Evolutionary conservation across 2,113 vertebrate species (phyloP), one percentile per base, ranked within the genome.

Genomic region (Sinocyclocheilus maitianheensis): DNA sequence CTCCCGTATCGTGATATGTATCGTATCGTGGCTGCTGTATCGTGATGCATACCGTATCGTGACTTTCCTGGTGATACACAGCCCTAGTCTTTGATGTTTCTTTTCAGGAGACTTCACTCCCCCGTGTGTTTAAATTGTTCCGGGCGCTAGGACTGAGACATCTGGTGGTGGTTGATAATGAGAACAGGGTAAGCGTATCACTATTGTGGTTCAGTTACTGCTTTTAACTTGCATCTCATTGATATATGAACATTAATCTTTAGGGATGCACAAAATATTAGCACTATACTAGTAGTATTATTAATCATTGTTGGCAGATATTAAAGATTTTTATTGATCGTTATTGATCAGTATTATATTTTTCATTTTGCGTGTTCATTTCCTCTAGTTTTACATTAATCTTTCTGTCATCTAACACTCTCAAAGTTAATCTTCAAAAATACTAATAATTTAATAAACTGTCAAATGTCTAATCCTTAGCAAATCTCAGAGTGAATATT

Each of bases 61-160:
- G 30, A 34, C 30, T 34, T 34, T 34, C 2, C 30, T 34, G 30
- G 30, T 34, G 2, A 34, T 34, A 34, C 30, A 34, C 30, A 34
- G 30, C 30, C 30, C 30, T 34, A 34, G 30, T 6, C 24, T 77
- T 5, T 51, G n/a, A 34, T 51, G 26, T 30, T 30, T 58, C 10
- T 14, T 71, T 87, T 85, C 92, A 99, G 98, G 98, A 98, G 71
- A 98, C 97, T 0, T 99, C 98, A 4, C 95, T 99, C 55, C 96
- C 98, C 0, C 94, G 98, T 1, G 97, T 98, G 26, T 99, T 98
- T 90, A 99, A 98, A 92, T 93, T 99, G 30, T 99, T 99, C 93
- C 95, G 98, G 88, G 97, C 98, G 0, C 94, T 99, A 85, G 98
- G 98, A 46, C 95, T 99, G 62, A 92, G 98, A 83, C 98, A 99